Evolutionary conservation across 35 echinoderm and acorn worm species (phyloP), one percentile per base, ranked within the genome.

Genomic region (Chiridota heheva): DNA sequence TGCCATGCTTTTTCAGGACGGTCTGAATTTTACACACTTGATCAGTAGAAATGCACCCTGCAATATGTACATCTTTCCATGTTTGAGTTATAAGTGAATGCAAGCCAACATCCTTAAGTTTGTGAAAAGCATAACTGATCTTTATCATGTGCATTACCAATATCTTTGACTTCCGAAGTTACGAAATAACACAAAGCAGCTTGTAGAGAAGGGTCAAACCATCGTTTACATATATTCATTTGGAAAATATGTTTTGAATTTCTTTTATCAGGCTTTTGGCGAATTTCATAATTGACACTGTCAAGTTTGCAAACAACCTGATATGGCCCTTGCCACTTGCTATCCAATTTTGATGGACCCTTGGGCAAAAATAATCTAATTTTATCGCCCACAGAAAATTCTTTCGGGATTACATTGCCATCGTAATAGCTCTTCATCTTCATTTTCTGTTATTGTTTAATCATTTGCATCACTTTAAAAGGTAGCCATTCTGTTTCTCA

Each of bases 301-400:
- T 35, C 7, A 37, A 67, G 31, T 32, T 67, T 35, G n/a, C 30
- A 36, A 67, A 37, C 40, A 3, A 67, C 31, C n/a, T 2, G 8
- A 20, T 31, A 67, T 67, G 63, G 63, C 13, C 63, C 63, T 67
- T 67, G 63, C 63, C 63, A 67, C 31, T 7, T 67, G 63, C 18
- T 2, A 27, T 8, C 28, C n/a, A n/a, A 67, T 20, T 35, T 67
- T 67, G 28, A 30, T 67, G 4, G 63, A 3, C 7, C n/a, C 5
- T 8, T 7, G 5, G 26, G 63, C 31, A 5, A 67, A 20, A 2
- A 67, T 30, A 25, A 67, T 32, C 34, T 30, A 2, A 67, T 37
- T 20, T 67, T 30, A 8, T 67, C 7, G 12, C 63, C 30, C 18
- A 37, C 31, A 8, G 34, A 5, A 32, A 67, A 25, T 3, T 25